Evolutionary conservation across 2,797 vertebrate species (phyloP).

Genomic region (Morus bassanus): DNA sequence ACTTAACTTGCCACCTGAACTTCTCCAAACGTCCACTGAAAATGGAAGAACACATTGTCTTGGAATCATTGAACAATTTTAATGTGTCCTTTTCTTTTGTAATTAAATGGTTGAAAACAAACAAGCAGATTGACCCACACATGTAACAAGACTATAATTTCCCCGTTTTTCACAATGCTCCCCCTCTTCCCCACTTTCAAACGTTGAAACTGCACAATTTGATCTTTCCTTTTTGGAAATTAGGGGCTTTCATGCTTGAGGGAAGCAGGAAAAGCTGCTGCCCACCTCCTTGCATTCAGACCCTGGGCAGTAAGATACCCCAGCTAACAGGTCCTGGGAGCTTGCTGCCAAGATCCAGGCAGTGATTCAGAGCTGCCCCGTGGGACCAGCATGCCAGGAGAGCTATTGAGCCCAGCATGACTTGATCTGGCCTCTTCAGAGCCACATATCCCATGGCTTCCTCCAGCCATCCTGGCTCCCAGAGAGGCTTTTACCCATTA

Average conservation of each 20-base stretch:
- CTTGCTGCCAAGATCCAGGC: accelerated
- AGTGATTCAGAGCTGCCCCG: not conserved
- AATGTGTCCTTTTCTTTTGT: not conserved
- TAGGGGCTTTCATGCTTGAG: not conserved
- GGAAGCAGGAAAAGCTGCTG: not conserved
- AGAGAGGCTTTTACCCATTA: not conserved
- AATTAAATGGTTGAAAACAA: not conserved
- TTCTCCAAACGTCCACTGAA: not conserved
- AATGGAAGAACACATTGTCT: not conserved
- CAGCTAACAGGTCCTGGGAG: not conserved
- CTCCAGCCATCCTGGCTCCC: not conserved
- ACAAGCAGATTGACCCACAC: not conserved
- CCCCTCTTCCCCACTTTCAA: not conserved
- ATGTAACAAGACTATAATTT: not conserved
- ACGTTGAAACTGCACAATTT: not conserved
- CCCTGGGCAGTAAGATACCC: not conserved
- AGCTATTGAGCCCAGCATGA: not conserved
- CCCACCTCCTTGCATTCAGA: not conserved
- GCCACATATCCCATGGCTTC: not conserved
- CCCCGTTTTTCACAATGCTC: not conserved
- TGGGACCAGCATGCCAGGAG: not conserved
- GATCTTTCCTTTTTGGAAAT: not conserved
- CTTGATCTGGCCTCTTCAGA: not conserved
- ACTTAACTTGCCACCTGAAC: not conserved
- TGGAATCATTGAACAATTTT: not conserved